Percentiles rank a stretch among this genome's conserved stretches.
Evolutionary conservation across 2,113 vertebrate species (phyloP).

Genomic region (Camelus bactrianus): DNA sequence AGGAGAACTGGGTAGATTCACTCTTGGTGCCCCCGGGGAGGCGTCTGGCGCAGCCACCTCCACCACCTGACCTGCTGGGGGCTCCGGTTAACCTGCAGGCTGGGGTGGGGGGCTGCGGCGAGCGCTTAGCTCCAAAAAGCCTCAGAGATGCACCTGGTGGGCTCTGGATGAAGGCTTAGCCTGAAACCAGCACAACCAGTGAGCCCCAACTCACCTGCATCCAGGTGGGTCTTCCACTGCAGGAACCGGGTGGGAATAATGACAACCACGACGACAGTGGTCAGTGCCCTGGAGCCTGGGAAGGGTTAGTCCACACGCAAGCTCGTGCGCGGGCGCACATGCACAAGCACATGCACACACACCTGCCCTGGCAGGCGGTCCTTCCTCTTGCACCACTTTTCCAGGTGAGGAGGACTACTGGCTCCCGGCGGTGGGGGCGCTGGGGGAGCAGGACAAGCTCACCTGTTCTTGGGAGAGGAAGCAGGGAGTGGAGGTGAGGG

Average conservation of each 20-base stretch:
- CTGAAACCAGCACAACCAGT: neutral
- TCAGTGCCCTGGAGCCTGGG: neutral
- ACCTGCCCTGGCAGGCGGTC: rapidly evolving
- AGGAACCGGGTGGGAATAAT: rapidly evolving
- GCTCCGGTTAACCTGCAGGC: neutral
- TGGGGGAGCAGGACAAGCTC: too few species aligned
- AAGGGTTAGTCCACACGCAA: rapidly evolving
- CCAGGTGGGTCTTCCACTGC: rapidly evolving
- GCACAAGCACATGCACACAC: rapidly evolving
- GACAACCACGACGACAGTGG: rapidly evolving
- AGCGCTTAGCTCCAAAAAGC: neutral
- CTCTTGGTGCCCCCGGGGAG: rapidly evolving
- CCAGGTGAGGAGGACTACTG: neutral
- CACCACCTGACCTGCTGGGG: neutral
- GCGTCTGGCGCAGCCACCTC: neutral
- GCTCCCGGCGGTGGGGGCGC: neutral
- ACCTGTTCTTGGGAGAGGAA: neutral
- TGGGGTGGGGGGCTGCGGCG: neutral
- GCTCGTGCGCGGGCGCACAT: too few species aligned
- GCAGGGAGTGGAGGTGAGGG: neutral
- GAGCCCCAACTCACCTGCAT: too few species aligned
- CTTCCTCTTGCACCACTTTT: neutral
- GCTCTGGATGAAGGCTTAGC: neutral
- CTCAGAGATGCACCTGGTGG: rapidly evolving
- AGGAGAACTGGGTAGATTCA: rapidly evolving